phyloP scores from a whole-genome alignment of 2,888 invertebrate genomes.

The Nemapogon koenigi region DNA sequence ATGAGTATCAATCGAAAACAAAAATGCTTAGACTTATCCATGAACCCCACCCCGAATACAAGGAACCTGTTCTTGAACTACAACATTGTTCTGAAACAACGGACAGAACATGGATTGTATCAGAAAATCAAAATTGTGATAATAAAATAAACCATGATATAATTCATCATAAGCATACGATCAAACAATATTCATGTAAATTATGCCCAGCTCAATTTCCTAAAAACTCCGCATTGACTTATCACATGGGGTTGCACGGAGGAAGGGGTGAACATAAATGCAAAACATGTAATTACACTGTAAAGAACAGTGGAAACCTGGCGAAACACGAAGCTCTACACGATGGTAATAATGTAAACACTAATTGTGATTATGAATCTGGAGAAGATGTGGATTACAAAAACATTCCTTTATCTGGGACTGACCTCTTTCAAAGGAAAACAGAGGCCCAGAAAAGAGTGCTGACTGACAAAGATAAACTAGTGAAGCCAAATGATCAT shows the following conservation, averaged over 20 bases:
- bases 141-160: too few relatives aligned
- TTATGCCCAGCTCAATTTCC: slow-evolving; percentile 79
- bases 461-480: slow-evolving; percentile 51
- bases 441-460: slow-evolving; percentile 65
- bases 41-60: slow-evolving; percentile 67
- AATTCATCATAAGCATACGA: slow-evolving; percentile 31
- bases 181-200: slow-evolving; percentile 59
- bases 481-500: slow-evolving; percentile 59
- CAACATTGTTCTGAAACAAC: slow-evolving; percentile 32
- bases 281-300: slow-evolving; percentile 73
- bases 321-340: slow-evolving; percentile 69
- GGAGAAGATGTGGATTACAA: slow-evolving; percentile 54
- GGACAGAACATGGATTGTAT: slow-evolving; percentile 53
- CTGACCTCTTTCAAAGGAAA: slow-evolving; percentile 70
- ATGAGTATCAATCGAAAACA: slow-evolving; percentile 80
- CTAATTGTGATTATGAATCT: slow-evolving; percentile 49
- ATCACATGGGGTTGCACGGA: slow-evolving; percentile 73
- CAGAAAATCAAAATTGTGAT: slow-evolving; percentile 3
- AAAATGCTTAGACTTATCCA: slow-evolving; percentile 71
- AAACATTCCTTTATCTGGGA: slow-evolving; percentile 69
- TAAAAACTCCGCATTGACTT: slow-evolving; percentile 72
- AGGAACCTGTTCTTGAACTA: slow-evolving; percentile 66
- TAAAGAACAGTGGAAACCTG: slow-evolving; percentile 71
- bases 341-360: slow-evolving; percentile 37
- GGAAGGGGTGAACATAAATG: slow-evolving; percentile 71